Conservation (phyloP, 2,797 vertebrate genomes). For the Carapus acus region DNA sequence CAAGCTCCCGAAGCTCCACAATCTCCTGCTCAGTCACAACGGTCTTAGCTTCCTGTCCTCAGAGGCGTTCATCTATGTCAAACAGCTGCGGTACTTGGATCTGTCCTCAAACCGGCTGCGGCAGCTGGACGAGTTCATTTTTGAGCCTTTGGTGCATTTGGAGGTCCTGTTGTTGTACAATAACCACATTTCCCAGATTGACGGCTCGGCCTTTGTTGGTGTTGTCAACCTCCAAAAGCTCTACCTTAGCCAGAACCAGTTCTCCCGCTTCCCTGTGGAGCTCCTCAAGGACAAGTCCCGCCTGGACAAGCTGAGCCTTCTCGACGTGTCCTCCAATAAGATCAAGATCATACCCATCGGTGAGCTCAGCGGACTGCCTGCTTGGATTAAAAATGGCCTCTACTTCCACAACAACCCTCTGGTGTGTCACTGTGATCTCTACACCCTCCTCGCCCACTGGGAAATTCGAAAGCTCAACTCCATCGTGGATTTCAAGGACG, state of each 20-base stretch:
- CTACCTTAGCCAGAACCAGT: constrained; percentile 91
- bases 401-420: constrained; percentile 92
- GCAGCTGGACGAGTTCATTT: constrained; percentile 83
- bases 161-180: constrained; percentile 93
- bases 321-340: constrained; percentile 89
- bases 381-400: constrained; percentile 88
- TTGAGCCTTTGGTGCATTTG: constrained; percentile 80
- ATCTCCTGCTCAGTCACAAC: constrained; percentile 90
- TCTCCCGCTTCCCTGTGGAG: constrained; percentile 87
- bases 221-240: constrained; percentile 85
- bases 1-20: constrained; percentile 82
- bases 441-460: constrained; percentile 86
- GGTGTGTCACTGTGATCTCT: constrained; percentile 82
- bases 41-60: constrained; percentile 85
- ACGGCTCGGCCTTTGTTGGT: constrained; percentile 83
- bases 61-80: constrained; percentile 85
- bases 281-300: constrained; percentile 82
- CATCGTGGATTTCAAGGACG: constrained; percentile 85
- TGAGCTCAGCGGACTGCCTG: constrained; percentile 81
- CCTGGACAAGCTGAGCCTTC: constrained; percentile 79
- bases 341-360: constrained; percentile 77
- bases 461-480: constrained; percentile 83
- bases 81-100: constrained; percentile 85
- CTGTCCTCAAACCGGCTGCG: constrained; percentile 87
- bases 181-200: constrained; percentile 84